phyloP scores from a whole-genome alignment of 2,888 invertebrate species.

The Lacanobia wlatinum region DNA sequence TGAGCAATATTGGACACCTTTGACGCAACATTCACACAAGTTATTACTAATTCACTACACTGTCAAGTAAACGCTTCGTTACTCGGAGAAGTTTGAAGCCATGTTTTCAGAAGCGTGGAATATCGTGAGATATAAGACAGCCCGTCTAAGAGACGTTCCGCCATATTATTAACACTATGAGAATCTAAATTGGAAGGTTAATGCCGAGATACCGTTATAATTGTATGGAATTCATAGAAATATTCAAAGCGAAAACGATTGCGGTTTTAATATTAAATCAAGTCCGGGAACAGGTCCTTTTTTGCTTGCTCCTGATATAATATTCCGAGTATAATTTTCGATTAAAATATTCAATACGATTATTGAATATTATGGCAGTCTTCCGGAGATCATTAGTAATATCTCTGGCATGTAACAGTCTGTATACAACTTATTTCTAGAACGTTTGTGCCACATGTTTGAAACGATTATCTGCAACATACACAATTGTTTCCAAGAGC shows the following conservation, averaged over 20 bases:
- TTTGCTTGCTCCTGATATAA: constrained; percentile 24
- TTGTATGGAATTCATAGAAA: constrained; percentile 46
- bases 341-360: constrained; percentile 22
- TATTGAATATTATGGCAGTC: not conserved
- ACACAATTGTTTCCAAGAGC: constrained; percentile 40
- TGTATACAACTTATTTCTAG: constrained; percentile 43
- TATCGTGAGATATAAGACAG: constrained; percentile 38
- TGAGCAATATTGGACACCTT: constrained; percentile 61
- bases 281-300: constrained; percentile 4
- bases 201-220: constrained; percentile 31
- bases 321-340: constrained; percentile 12
- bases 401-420: constrained; percentile 18
- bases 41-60: constrained; percentile 63
- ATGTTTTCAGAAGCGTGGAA: constrained; percentile 49
- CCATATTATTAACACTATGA: constrained; percentile 44
- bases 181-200: constrained; percentile 41
- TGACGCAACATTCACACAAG: constrained; percentile 52
- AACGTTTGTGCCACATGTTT: constrained; percentile 31
- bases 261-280: constrained; percentile 53
- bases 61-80: constrained; percentile 54
- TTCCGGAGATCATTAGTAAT: constrained; percentile 19
- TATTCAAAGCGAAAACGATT: constrained; percentile 38
- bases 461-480: constrained; percentile 27
- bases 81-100: constrained; percentile 37
- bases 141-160: constrained; percentile 22